Percentiles rank a stretch among this genome's conserved stretches.
These are phyloP conservation scores for Leptoteleia sp. DNA, from an alignment of 1,140 invertebrate genomes.

Conservation along the genomic window DNA sequence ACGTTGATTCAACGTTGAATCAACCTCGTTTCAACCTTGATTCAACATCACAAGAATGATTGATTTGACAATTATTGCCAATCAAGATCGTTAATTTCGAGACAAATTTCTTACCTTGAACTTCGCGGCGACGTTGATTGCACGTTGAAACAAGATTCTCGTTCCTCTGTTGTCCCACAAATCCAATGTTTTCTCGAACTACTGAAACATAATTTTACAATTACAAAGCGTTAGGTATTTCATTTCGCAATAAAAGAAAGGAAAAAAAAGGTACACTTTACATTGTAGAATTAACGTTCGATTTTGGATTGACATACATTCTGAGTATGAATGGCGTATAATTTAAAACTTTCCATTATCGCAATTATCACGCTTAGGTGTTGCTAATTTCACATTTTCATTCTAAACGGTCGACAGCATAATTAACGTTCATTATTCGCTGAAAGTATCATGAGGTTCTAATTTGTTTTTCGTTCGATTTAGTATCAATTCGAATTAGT, in stretches of 20 bases:
- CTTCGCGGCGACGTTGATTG: no score
- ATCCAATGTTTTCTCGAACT: constrained; percentile 27
- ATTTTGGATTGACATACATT: constrained; percentile 13
- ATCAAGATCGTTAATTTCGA: no score
- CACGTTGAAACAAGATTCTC: no score
- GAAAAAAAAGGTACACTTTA: no score
- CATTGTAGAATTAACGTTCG: constrained; percentile 14
- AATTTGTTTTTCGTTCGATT: not conserved
- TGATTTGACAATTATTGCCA: no score
- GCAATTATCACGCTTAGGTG: constrained; percentile 20
- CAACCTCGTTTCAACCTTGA: no score
- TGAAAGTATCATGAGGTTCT: not conserved
- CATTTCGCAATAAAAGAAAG: no score
- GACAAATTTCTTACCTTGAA: no score
- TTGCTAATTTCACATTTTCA: constrained; percentile 9
- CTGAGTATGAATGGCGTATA: constrained; percentile 13
- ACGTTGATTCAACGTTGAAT: no score
- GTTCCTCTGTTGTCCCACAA: no score
- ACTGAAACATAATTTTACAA: constrained; percentile 27
- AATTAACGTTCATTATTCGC: constrained; percentile 16
- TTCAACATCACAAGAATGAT: no score
- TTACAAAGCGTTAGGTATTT: constrained; percentile 17
- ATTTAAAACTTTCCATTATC: constrained; percentile 25
- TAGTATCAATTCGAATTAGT: constrained; percentile 6
- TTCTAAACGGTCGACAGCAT: constrained; percentile 11